phyloP scores from a whole-genome alignment of 2,888 invertebrate species.

The Diaphora mendica region DNA sequence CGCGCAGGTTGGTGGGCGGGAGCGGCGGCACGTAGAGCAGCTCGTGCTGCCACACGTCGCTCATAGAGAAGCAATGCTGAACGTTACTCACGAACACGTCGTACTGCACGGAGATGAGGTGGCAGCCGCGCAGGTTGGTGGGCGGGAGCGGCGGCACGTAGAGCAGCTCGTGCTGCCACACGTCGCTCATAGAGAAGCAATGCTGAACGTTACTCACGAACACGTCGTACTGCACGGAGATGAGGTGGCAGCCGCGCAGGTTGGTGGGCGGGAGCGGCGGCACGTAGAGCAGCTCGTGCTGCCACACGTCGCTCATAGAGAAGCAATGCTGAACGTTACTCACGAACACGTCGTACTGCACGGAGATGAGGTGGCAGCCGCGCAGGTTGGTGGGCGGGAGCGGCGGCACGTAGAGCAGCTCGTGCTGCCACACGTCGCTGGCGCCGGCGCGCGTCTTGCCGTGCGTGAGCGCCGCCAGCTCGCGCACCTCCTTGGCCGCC shows the following conservation, averaged over 20 bases:
- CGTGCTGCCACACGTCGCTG: constrained; percentile 94
- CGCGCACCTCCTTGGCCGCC: constrained; percentile 94
- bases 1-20: constrained; percentile 97
- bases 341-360: constrained; percentile 97
- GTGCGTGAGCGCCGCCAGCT: constrained; percentile 91
- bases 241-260: constrained; percentile 96
- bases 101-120: constrained; percentile 96
- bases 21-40: constrained; percentile 96
- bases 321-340: constrained; percentile 74
- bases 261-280: constrained; percentile 98
- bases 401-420: constrained; percentile 96
- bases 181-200: constrained; percentile 76
- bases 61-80: background rate
- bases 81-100: constrained; percentile 94
- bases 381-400: constrained; percentile 97
- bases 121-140: constrained; percentile 96
- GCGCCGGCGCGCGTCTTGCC: constrained; percentile 94
- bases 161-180: constrained; percentile 92
- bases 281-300: constrained; percentile 95
- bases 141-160: constrained; percentile 98
- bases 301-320: constrained; percentile 88
- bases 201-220: constrained; percentile 90
- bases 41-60: constrained; percentile 91
- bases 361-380: constrained; percentile 97
- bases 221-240: constrained; percentile 96